Base-by-base conservation (phyloP, 2,797 vertebrate species). In the Ibycter americanus region DNA sequence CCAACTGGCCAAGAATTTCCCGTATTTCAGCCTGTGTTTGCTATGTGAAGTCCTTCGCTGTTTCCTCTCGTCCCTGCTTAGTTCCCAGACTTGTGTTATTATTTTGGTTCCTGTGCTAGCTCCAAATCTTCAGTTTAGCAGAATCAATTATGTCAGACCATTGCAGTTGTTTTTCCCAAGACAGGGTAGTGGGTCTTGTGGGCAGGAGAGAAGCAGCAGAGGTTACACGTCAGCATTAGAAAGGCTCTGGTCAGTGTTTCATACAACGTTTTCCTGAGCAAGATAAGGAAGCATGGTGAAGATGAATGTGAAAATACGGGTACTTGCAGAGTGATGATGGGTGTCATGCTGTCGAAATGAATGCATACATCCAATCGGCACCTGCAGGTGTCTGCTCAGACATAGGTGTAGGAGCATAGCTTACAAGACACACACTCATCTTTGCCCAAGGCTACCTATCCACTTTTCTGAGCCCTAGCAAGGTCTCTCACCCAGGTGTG, bases 401-500 rank as follows among this genome's bases (percentile, higher is more conserved):
- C 17, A 19, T 2, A 38, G 14, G 8, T 0, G 7, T 29, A 77
- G 51, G 32, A 88, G 6, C 17, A 67, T 8, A 19, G 9, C 27
- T 65, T 54, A 32, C 22, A 42, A 31, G 17, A 17, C 31, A 61
- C 38, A 6, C 22, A 12, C 23, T 46, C 18, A 25, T 1, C 47
- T 76, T 66, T 62, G 15, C 31, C 59, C 83, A 77, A 67, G 42
- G 42, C 42, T 20, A 73, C 18, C 31, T 17, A 10, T 5, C 6
- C 27, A 31, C 5, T 12, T 38, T 67, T 44, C 9, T 46, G 23
- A 82, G 51, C 34, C 13, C 4, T 16, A 29, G 46, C 38, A 58
- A 79, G 3, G 4, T 80, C 34, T 76, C 23, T 36, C 10, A 40
- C 8, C 5, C 23, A 77, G 29, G 3, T 2, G 0, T 0, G 1